A percentile compares a stretch with the other conserved stretches of the same genome.
These are phyloP conservation scores for Brachionus rubens DNA, from an alignment of 1,140 invertebrate genomes.

Conservation along the genomic window DNA sequence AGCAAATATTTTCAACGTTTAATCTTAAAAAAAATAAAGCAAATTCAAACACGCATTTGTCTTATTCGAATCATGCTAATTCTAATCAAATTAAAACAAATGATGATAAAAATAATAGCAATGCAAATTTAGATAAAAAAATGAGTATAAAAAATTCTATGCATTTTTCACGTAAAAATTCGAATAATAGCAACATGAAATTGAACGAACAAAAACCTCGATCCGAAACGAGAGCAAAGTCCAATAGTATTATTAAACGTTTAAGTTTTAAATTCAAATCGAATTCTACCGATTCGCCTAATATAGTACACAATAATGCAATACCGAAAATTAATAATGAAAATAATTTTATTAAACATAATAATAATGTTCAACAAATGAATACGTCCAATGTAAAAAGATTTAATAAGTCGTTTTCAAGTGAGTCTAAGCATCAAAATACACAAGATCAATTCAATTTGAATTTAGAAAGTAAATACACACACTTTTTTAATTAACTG, in stretches of 20 bases:
- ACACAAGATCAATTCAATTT: not conserved
- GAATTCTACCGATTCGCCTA: slow-evolving; percentile 22
- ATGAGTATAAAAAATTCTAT: slow-evolving; percentile 12
- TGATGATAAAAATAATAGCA: not conserved
- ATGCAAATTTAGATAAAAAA: slow-evolving; percentile 1
- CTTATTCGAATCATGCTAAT: not conserved
- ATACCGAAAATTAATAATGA: not conserved
- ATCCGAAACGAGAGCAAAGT: not conserved
- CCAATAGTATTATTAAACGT: slow-evolving; percentile 29
- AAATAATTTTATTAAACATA: no score
- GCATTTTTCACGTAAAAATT: slow-evolving; percentile 6
- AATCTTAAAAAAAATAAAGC: slow-evolving; percentile 29
- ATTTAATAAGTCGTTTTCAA: not conserved
- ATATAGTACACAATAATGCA: not conserved
- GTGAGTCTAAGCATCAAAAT: not conserved
- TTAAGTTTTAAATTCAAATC: slow-evolving; percentile 44
- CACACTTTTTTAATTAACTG: not conserved
- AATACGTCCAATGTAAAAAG: not conserved
- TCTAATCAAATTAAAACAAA: not conserved
- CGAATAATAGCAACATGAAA: not conserved
- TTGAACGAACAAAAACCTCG: not conserved
- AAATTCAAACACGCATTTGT: slow-evolving; percentile 26
- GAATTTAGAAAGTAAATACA: slow-evolving; percentile 16
- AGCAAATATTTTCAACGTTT: slow-evolving; percentile 7
- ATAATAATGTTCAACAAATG: not conserved